phyloP scores from a whole-genome alignment of 2,113 vertebrate species.

The Silurus glanis region DNA sequence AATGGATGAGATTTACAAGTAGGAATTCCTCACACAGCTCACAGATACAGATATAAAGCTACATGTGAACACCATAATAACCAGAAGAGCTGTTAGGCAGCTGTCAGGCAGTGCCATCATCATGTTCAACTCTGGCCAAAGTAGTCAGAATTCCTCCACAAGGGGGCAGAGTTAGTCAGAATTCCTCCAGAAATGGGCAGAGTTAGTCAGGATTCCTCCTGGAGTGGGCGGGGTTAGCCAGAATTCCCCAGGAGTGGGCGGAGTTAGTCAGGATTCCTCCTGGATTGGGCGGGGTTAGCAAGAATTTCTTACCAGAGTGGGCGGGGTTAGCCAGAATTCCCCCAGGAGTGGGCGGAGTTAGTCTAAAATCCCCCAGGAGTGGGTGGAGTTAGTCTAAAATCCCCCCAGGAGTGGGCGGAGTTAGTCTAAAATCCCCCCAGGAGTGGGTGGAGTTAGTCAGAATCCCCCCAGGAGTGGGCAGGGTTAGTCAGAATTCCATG shows the following conservation, averaged over 20 bases:
- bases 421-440: neutral
- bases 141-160: neutral
- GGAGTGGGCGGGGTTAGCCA: neutral
- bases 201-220: neutral
- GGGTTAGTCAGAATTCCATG: neutral
- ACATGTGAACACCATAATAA: too few relatives aligned
- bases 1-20: constrained; percentile 86
- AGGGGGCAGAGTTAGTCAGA: neutral
- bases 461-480: too few relatives aligned
- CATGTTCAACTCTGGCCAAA: neutral
- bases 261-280: neutral
- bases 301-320: too few relatives aligned
- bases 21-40: constrained; percentile 45
- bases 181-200: neutral
- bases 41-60: neutral
- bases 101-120: neutral
- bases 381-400: neutral
- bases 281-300: neutral
- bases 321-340: neutral
- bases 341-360: neutral
- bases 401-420: neutral
- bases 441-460: too few relatives aligned
- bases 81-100: neutral
- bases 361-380: neutral
- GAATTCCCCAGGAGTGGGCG: neutral